Conservation (phyloP, 1,140 invertebrate species). For the Akabosia matsudoensis region DNA sequence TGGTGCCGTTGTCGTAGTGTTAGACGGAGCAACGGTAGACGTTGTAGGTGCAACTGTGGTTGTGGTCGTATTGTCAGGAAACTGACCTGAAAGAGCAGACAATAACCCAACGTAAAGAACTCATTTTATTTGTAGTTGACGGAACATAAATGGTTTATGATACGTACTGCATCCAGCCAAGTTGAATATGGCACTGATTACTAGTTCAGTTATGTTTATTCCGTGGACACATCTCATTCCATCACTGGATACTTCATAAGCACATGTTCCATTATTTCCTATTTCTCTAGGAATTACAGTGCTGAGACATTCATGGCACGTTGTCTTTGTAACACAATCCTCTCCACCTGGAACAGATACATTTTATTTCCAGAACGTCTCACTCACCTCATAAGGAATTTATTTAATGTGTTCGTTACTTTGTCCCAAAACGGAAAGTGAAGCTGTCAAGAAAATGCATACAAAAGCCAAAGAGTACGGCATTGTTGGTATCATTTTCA, state of each 20-base stretch:
- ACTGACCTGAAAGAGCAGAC: constrained; percentile 18
- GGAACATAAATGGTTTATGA: neutral
- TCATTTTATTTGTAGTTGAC: neutral
- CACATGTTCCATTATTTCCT: neutral
- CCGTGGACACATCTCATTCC: neutral
- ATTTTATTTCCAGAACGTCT: neutral
- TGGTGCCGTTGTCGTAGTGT: constrained; percentile 38
- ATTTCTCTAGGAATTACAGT: neutral
- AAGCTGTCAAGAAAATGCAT: neutral
- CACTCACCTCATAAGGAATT: neutral
- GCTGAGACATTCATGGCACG: neutral
- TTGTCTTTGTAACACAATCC: neutral
- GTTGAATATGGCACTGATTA: neutral
- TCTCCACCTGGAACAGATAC: neutral
- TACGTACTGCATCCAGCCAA: neutral
- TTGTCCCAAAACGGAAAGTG: neutral
- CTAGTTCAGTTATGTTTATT: neutral
- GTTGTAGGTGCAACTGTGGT: constrained; percentile 38
- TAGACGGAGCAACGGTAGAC: constrained; percentile 35
- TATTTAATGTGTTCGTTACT: neutral
- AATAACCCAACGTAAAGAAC: neutral
- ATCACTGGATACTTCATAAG: neutral
- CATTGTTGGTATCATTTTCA: neutral
- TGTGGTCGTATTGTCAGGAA: constrained; percentile 36
- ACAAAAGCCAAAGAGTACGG: neutral